Conservation (phyloP, 2,113 vertebrate species). For the Geococcyx californianus region DNA sequence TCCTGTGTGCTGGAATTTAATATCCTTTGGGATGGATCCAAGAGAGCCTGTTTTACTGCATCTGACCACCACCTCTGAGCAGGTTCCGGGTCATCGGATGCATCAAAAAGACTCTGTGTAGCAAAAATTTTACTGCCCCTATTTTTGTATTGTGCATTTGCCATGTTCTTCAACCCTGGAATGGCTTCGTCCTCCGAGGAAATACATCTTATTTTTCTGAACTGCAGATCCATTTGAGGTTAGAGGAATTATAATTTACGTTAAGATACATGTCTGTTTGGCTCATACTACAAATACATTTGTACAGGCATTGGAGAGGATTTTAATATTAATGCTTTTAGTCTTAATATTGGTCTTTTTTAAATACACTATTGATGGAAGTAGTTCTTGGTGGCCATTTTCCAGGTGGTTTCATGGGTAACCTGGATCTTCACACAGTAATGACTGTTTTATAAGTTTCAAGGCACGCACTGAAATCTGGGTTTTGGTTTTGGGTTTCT, state of each 20-base stretch:
- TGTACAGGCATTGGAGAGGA: neutral
- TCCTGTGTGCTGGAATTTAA: neutral
- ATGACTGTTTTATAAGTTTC: neutral
- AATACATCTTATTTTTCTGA: neutral
- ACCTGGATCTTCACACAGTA: neutral
- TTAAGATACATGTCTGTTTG: neutral
- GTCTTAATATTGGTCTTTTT: neutral
- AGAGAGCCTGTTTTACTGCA: neutral
- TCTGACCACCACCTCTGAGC: neutral
- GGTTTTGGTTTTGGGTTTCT: neutral
- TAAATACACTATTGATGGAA: neutral
- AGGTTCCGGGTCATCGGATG: neutral
- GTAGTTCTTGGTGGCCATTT: neutral
- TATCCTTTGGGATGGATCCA: neutral
- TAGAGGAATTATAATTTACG: neutral
- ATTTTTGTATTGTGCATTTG: neutral
- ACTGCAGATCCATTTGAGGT: neutral
- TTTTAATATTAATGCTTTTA: neutral
- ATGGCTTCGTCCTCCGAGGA: neutral
- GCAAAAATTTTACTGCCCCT: neutral
- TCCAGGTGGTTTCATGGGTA: neutral
- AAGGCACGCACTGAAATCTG: neutral
- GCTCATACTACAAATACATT: neutral
- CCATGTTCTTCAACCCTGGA: neutral
- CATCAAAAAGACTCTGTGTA: neutral